Conservation (phyloP, 2,888 invertebrate genomes). For the Oscheius onirici region DNA sequence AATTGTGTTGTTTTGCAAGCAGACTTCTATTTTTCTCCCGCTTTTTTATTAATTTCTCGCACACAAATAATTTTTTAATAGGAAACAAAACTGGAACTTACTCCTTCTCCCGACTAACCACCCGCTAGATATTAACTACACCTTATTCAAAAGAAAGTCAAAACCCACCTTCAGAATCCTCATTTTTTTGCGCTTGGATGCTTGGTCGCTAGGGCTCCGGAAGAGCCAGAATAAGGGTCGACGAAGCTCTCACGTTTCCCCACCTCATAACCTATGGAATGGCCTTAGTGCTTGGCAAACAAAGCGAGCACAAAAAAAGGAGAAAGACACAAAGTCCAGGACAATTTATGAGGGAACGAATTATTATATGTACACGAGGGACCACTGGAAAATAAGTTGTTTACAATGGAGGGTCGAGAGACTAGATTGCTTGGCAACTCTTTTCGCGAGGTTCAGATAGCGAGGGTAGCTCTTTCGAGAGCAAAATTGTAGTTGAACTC, state of each 20-base stretch:
- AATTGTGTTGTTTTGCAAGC: too few species aligned
- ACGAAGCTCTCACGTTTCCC: slow-evolving; percentile 12
- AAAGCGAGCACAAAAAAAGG: background rate
- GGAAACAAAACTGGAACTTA: too few species aligned
- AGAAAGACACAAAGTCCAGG: background rate
- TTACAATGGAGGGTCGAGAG: background rate
- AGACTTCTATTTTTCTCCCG: too few species aligned
- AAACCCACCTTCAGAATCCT: too few species aligned
- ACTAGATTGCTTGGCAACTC: slow-evolving; percentile 12
- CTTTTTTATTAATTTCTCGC: too few species aligned
- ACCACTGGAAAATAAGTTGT: background rate
- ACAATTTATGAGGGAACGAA: background rate
- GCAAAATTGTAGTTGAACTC: slow-evolving; percentile 32
- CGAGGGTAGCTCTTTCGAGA: slow-evolving; percentile 25
- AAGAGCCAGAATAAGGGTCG: too few species aligned
- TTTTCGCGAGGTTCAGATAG: background rate
- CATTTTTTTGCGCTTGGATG: too few species aligned
- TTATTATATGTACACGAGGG: background rate
- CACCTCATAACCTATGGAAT: slow-evolving; percentile 18
- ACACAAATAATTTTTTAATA: too few species aligned
- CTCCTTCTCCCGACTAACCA: too few species aligned
- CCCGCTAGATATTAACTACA: too few species aligned
- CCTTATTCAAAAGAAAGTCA: too few species aligned
- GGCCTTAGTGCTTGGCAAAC: slow-evolving; percentile 10
- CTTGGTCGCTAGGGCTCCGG: too few species aligned